A percentile compares a stretch with the other conserved stretches of the same genome.
Conservation (phyloP, 2,797 vertebrate species). For the Protonibea diacanthus region DNA sequence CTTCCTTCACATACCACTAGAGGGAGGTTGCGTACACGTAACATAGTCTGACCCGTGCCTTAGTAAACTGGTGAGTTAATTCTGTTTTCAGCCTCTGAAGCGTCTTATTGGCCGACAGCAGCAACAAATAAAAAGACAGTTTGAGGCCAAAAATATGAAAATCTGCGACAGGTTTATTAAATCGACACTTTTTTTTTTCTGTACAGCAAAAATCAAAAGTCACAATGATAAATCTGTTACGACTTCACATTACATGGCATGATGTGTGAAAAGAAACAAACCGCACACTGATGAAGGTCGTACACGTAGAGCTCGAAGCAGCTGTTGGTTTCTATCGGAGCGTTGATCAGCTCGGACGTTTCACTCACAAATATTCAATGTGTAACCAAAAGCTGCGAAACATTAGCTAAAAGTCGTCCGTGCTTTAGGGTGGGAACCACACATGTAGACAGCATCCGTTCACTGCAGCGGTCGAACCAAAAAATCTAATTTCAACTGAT, state of each 20-base stretch:
- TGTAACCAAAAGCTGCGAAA: slow-evolving; percentile 20
- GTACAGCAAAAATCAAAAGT: slow-evolving; percentile 90
- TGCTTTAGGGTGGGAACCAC: no score
- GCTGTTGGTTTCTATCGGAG: neutral
- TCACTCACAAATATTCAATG: slow-evolving; percentile 11
- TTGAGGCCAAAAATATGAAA: slow-evolving; percentile 78
- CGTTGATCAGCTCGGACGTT: neutral
- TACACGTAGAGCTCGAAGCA: slow-evolving; percentile 70
- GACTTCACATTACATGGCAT: slow-evolving; percentile 89
- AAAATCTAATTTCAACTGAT: no score
- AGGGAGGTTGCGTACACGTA: no score
- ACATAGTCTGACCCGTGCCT: no score
- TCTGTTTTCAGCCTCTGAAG: no score
- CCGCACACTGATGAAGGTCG: slow-evolving; percentile 78
- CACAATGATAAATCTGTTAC: slow-evolving; percentile 90
- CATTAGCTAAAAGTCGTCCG: neutral
- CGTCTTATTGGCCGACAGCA: no score
- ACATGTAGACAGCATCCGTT: no score
- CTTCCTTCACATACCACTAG: no score
- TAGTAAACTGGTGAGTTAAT: no score
- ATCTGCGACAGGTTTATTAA: slow-evolving; percentile 97
- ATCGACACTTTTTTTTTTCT: slow-evolving; percentile 91
- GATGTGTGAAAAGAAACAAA: slow-evolving; percentile 80
- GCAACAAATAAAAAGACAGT: neutral
- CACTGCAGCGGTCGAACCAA: no score